phyloP scores from a whole-genome alignment of 2,113 vertebrate species.

The Spermophilus dauricus region DNA sequence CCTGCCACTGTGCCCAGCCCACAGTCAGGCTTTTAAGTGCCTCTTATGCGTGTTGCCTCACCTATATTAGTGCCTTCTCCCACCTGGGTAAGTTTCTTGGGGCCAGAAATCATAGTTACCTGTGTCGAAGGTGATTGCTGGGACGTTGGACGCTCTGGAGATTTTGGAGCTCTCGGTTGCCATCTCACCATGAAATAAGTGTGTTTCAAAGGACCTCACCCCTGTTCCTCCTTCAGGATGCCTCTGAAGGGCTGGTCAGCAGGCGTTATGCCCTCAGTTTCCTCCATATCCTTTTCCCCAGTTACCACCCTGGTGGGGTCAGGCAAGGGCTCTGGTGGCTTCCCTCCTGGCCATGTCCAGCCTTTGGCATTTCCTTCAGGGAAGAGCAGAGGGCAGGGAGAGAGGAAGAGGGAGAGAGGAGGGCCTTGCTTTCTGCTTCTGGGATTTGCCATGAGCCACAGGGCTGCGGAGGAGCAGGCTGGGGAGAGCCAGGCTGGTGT shows the following conservation, averaged over 20 bases:
- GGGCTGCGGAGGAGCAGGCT: not conserved
- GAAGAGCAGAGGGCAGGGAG: not conserved
- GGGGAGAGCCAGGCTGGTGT: not conserved
- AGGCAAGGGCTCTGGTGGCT: not conserved
- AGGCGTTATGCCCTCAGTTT: not conserved
- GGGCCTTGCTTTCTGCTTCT: not conserved
- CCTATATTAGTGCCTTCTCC: no score
- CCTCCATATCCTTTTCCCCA: not conserved
- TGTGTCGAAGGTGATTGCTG: not conserved
- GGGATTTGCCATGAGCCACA: not conserved
- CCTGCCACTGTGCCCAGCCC: no score
- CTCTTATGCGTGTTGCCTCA: not conserved
- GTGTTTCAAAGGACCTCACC: not conserved
- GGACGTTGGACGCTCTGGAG: not conserved
- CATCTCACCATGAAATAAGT: no score
- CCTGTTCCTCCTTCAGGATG: not conserved
- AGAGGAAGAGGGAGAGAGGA: no score
- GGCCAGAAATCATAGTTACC: not conserved
- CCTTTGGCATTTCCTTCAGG: not conserved
- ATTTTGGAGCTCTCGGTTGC: not conserved
- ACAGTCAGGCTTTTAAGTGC: not conserved
- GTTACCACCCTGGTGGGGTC: rapidly evolving
- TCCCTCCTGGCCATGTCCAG: not conserved
- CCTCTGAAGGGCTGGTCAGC: not conserved
- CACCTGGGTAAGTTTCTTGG: not conserved